phyloP scores from a whole-genome alignment of 2,797 vertebrate genomes.

The Rallus crepitans region DNA sequence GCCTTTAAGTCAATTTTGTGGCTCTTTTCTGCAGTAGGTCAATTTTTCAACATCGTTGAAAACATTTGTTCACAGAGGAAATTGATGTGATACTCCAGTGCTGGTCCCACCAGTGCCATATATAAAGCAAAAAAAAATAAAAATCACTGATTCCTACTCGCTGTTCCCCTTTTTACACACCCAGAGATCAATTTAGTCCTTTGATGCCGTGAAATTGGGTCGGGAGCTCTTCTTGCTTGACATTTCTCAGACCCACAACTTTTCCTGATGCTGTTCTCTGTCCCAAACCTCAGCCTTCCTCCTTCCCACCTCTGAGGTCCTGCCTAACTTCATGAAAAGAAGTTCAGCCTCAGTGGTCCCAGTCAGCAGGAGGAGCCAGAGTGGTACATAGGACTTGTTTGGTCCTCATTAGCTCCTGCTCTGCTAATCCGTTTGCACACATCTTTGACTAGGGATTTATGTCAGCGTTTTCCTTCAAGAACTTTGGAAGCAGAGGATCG shows the following conservation, averaged over 20 bases:
- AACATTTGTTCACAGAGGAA: conserved; percentile 37
- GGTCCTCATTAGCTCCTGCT: neutral
- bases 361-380: neutral
- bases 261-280: neutral
- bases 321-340: neutral
- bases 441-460: neutral
- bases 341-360: neutral
- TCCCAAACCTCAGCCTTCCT: neutral
- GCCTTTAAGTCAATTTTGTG: conserved; percentile 40
- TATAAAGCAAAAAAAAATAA: neutral
- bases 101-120: neutral
- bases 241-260: neutral
- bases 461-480: neutral
- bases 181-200: conserved; percentile 8
- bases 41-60: conserved; percentile 30
- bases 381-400: rapidly evolving
- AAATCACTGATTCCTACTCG: neutral
- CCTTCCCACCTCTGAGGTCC: neutral
- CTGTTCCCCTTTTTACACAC: neutral
- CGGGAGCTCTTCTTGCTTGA: neutral
- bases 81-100: conserved; percentile 15
- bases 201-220: neutral
- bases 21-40: conserved; percentile 27
- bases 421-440: neutral
- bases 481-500: neutral